phyloP scores from a whole-genome alignment of 2,888 invertebrate species.

The Salticus scenicus region DNA sequence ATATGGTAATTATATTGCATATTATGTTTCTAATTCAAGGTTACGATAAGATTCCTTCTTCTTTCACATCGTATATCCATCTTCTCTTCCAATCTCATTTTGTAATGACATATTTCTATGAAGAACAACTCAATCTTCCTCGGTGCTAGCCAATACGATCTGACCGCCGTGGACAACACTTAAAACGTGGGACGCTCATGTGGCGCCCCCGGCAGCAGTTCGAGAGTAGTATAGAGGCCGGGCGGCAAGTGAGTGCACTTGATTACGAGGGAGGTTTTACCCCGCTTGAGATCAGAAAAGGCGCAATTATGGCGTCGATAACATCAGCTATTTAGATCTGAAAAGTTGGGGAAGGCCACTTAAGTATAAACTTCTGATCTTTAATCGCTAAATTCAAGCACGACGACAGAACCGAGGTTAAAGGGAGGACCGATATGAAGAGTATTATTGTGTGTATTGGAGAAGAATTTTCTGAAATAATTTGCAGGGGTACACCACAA shows the following conservation, averaged over 20 bases:
- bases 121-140: neutral
- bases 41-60: neutral
- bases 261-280: slow-evolving; percentile 68
- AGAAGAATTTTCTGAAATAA: slow-evolving; percentile 30
- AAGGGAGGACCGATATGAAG: slow-evolving; percentile 47
- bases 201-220: neutral
- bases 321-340: slow-evolving; percentile 66
- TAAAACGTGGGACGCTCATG: slow-evolving; percentile 6
- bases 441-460: slow-evolving; percentile 52
- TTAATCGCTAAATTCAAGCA: slow-evolving; percentile 67
- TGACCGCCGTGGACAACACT: neutral
- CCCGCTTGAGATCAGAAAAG: slow-evolving; percentile 55
- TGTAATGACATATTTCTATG: neutral
- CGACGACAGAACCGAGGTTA: slow-evolving; percentile 59
- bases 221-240: neutral
- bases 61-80: neutral
- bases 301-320: slow-evolving; percentile 66
- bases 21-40: neutral
- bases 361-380: slow-evolving; percentile 68
- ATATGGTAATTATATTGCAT: neutral
- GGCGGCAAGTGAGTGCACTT: slow-evolving; percentile 51
- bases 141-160: neutral
- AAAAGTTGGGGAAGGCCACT: slow-evolving; percentile 67
- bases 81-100: neutral
- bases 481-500: slow-evolving; percentile 6